Evolutionary conservation across 1,140 invertebrate species (phyloP).

Genomic region (Zaprionus taronus): DNA sequence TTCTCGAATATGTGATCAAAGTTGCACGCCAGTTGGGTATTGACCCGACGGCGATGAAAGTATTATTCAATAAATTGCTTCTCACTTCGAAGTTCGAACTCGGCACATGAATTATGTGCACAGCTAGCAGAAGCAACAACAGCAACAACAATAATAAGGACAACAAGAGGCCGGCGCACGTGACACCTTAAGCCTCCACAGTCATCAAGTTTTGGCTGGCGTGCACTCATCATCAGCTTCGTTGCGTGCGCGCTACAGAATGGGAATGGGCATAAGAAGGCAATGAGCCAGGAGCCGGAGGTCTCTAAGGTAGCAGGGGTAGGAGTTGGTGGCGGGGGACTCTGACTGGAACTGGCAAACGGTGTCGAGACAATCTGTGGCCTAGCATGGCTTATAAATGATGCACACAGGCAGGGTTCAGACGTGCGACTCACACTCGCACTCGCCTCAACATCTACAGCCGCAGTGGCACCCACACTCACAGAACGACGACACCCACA

Average conservation of each 20-base stretch:
- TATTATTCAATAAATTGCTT: slow-evolving; percentile 82
- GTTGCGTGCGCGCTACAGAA: slow-evolving; percentile 59
- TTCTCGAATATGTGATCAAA: slow-evolving; percentile 16
- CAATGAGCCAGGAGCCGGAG: background rate
- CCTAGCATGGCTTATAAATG: slow-evolving; percentile 80
- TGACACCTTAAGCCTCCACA: slow-evolving; percentile 54
- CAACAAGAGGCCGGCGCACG: slow-evolving; percentile 38
- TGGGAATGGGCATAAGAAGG: background rate
- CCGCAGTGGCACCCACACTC: slow-evolving; percentile 20
- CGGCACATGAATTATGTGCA: slow-evolving; percentile 74
- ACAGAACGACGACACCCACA: slow-evolving; percentile 5
- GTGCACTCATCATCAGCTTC: slow-evolving; percentile 77
- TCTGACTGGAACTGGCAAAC: slow-evolving; percentile 16
- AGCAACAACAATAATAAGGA: slow-evolving; percentile 16
- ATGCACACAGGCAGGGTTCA: slow-evolving; percentile 65
- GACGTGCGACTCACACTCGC: slow-evolving; percentile 21
- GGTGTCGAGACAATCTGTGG: slow-evolving; percentile 78
- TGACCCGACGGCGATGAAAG: slow-evolving; percentile 43
- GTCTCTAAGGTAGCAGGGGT: background rate
- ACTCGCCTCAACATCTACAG: background rate
- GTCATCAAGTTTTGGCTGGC: slow-evolving; percentile 71
- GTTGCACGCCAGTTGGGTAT: slow-evolving; percentile 17
- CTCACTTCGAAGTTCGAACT: slow-evolving; percentile 65
- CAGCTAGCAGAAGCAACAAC: slow-evolving; percentile 22
- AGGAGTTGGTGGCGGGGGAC: slow-evolving; percentile 8